Evolutionary conservation across 2,113 vertebrate species (phyloP), one percentile per base, ranked within the genome.

Genomic region (Arvicanthis niloticus): DNA sequence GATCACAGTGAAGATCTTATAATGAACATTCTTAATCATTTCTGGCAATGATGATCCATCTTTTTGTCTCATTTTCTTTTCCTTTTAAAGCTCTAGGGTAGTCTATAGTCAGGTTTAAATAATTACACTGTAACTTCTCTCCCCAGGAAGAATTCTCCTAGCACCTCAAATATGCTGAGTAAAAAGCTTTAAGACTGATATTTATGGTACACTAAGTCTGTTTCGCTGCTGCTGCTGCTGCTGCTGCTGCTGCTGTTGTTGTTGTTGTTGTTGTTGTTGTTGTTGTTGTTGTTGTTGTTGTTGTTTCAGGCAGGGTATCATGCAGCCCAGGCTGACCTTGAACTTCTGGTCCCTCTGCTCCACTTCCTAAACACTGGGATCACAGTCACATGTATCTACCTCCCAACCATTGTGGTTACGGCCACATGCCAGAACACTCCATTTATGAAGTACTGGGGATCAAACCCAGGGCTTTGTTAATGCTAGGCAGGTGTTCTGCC

Each of bases 1-100:
- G 68, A 91, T 85, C 42, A 76, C 91, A 93, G 70, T 9, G 60
- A 95, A 90, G 8, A 45, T 16, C 42, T 93, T 91, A 65, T 48
- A 87, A 76, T 72, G 10, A 85, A 80, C 17, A 34, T 60, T 86
- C 80, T 58, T 13, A 86, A 88, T 91, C 67, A 70, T 88, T 37
- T 5, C 81, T 82, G 78, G 60, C 53, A 82, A n/a, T 78, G 53
- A 26, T 17, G 40, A 75, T 5, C 56, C 26, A 29, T 51, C 68
- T 80, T 84, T 60, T 34, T 86, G 26, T 48, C 88, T 94, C 53
- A 60, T 89, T 89, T 85, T 37, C 26, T 86, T 76, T 82, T 42
- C 48, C 6, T 48, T 95, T 86, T 85, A 60, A 88, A 86, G 53
- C 68, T 67, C 58, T 16, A 29, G 26, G 3, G 29, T 8, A 60